phyloP scores from a whole-genome alignment of 2,113 vertebrate genomes.

The Gnathonemus longibarbis region DNA sequence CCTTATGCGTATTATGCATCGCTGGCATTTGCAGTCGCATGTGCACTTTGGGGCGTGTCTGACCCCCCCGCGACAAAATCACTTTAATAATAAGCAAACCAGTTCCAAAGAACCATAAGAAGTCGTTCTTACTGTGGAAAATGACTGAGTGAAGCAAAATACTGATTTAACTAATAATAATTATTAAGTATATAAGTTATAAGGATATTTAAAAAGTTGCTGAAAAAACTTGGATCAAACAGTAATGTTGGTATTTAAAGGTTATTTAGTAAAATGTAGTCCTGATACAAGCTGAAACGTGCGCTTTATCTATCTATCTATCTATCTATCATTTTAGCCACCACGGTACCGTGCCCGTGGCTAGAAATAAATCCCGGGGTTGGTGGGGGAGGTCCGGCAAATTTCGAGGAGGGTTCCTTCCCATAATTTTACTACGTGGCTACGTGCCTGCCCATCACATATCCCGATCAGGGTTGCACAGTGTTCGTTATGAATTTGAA shows the following conservation, averaged over 20 bases:
- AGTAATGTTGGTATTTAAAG: neutral
- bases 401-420: neutral
- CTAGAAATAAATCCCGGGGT: neutral
- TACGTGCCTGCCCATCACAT: neutral
- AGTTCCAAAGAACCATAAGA: neutral
- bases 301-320: neutral
- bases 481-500: neutral
- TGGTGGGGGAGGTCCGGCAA: neutral
- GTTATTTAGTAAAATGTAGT: neutral
- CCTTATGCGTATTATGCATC: neutral
- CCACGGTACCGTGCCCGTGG: too few relatives aligned
- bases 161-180: neutral
- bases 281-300: neutral
- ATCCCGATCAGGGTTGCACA: neutral
- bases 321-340: too few relatives aligned
- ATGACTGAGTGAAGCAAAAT: neutral
- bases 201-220: neutral
- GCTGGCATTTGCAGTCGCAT: neutral
- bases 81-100: neutral
- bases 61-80: neutral
- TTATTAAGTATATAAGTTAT: neutral
- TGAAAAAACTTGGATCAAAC: neutral
- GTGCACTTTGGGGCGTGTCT: neutral
- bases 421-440: neutral
- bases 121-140: neutral